Evolutionary conservation across 2,888 invertebrate species (phyloP), one percentile per base, ranked within the genome.

Genomic region (Physocephala rufipes): DNA sequence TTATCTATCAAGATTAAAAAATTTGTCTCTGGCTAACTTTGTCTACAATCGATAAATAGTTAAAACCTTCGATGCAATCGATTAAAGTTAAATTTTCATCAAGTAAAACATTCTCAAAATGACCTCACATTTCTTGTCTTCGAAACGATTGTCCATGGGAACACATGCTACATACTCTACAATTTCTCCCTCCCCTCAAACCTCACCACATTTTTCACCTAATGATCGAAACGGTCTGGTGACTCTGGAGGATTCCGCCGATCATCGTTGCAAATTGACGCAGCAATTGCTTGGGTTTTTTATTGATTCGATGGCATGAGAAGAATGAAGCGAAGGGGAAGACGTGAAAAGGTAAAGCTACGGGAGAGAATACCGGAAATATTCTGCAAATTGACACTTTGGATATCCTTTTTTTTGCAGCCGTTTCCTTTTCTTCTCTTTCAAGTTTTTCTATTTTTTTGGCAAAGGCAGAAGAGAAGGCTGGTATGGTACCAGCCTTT

Each of bases 221-320:
- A 5, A 24, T 28, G 28, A 51, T 51, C 51, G 61, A 36, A 36
- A 36, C 36, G 36, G 36, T 36, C 36, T 36, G 9, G 36, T 36
- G 9, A 61, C 68, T 62, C 68, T 49, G 49, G 68, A 62, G 71
- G 72, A 72, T 72, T 71, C 64, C 63, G 71, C 74, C 71, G 73
- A 74, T 74, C 74, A 74, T 73, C 71, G 73, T 70, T 68, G 71
- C 72, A 74, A 74, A 74, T 74, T 74, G 74, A 70, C 70, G 70
- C 61, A 69, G 71, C 49, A n/a, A n/a, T n/a, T 30, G 26, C 26
- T 45, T 19, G 16, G 36, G 16, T 13, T 2, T 49, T 49, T 58
- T 19, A 36, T 36, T 36, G 9, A 36, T 9, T 7, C 36, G 9
- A 7, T 7, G 36, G 9, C 36, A 9, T 4, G 36, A 36, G 9